phyloP scores from a whole-genome alignment of 1,140 invertebrate genomes.

The Paraescarpia echinospica region DNA sequence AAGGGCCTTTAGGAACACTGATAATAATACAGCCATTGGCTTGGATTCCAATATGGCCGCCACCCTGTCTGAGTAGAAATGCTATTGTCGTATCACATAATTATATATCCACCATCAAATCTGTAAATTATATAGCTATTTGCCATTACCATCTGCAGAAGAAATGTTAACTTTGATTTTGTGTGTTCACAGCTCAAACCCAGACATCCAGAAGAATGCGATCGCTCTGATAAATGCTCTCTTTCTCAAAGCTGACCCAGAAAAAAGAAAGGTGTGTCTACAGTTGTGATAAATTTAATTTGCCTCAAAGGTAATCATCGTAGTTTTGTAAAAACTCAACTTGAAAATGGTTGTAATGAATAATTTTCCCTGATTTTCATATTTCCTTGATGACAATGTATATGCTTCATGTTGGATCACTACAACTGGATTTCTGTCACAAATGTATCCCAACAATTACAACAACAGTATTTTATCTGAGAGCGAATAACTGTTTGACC shows the following conservation, averaged over 20 bases:
- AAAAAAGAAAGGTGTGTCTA: conserved; percentile 66
- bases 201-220: conserved; percentile 86
- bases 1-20: too few relatives aligned
- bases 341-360: not conserved
- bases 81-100: too few relatives aligned
- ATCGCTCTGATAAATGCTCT: conserved; percentile 92
- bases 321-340: not conserved
- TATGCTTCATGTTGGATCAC: not conserved
- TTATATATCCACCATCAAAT: too few relatives aligned
- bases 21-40: too few relatives aligned
- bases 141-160: not conserved
- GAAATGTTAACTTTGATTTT: conserved; percentile 1
- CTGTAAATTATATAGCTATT: not conserved
- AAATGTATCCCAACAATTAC: too few relatives aligned
- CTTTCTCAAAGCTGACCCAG: conserved; percentile 81
- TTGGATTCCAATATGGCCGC: too few relatives aligned
- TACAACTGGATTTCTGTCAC: too few relatives aligned
- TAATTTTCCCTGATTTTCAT: not conserved
- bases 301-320: not conserved
- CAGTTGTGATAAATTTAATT: not conserved
- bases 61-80: too few relatives aligned
- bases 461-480: too few relatives aligned
- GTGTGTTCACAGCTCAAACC: conserved; percentile 42
- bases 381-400: not conserved
- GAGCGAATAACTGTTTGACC: too few relatives aligned